Conservation (phyloP, 2,888 invertebrate species). For the Ectropis crepuscularia region DNA sequence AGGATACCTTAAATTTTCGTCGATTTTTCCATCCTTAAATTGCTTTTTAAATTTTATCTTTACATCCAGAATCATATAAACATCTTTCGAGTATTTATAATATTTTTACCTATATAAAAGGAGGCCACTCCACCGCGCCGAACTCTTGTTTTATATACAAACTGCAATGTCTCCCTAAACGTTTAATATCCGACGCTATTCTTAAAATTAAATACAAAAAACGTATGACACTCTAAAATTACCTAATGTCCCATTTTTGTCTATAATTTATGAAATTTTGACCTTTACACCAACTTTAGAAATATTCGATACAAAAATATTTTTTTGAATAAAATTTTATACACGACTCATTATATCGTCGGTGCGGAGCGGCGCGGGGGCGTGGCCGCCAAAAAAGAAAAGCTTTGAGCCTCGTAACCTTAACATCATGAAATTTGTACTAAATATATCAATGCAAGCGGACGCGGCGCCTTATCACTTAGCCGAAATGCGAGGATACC, state of each 20-base stretch:
- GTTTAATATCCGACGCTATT: constrained; percentile 86
- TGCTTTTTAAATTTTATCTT: constrained; percentile 80
- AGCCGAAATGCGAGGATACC: constrained; percentile 85
- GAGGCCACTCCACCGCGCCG: constrained; percentile 65
- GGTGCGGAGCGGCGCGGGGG: constrained; percentile 63
- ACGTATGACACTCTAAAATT: constrained; percentile 84
- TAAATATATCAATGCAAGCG: constrained; percentile 83
- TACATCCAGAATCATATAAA: constrained; percentile 86
- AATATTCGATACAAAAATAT: constrained; percentile 87
- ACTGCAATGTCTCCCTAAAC: constrained; percentile 89
- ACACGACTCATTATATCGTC: constrained; percentile 79
- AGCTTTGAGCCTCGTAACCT: constrained; percentile 85
- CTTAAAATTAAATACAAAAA: constrained; percentile 86
- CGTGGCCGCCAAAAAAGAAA: constrained; percentile 76
- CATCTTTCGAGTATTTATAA: constrained; percentile 84
- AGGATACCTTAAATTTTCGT: constrained; percentile 74
- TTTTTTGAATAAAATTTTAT: constrained; percentile 85
- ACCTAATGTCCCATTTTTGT: constrained; percentile 80
- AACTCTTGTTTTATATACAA: constrained; percentile 85
- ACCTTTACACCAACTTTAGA: constrained; percentile 86
- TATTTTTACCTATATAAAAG: constrained; percentile 83
- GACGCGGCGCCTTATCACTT: constrained; percentile 80
- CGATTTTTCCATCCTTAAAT: constrained; percentile 70
- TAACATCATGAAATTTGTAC: constrained; percentile 85
- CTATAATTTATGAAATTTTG: constrained; percentile 86